These are phyloP conservation scores for Sciurus niger DNA, from an alignment of 2,113 vertebrate genomes.

Conservation along the genomic window DNA sequence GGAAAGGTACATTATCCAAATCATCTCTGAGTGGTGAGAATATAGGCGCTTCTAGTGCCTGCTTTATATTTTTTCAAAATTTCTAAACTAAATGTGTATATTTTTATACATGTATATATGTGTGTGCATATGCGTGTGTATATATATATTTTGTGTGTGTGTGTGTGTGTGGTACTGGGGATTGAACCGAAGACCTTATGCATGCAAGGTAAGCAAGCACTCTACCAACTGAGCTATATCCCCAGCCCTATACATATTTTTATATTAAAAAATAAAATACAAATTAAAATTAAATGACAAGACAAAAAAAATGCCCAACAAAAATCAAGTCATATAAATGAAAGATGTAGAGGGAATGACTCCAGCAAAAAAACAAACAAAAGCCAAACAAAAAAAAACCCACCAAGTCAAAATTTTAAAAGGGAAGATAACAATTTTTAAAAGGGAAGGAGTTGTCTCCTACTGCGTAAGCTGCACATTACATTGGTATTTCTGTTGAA, in stretches of 20 bases:
- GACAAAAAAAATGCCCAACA: not conserved
- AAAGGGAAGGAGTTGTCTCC: not conserved
- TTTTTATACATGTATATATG: too few relatives aligned
- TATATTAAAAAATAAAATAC: not conserved
- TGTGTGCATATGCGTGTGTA: too few relatives aligned
- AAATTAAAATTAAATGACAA: not conserved
- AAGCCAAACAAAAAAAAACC: not conserved
- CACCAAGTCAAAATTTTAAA: not conserved
- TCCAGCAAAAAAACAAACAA: not conserved
- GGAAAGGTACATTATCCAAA: not conserved
- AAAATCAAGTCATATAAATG: not conserved
- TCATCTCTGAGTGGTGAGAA: not conserved
- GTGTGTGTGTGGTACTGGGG: too few relatives aligned
- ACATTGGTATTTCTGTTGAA: slow-evolving; percentile 11
- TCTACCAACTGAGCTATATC: too few relatives aligned
- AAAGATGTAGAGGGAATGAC: slow-evolving; percentile 9
- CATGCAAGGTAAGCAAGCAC: too few relatives aligned
- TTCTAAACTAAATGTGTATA: slow-evolving; percentile 10
- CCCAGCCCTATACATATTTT: not conserved
- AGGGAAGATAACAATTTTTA: not conserved
- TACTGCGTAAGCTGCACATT: not conserved
- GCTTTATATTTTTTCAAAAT: not conserved
- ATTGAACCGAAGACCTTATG: too few relatives aligned
- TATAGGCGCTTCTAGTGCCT: not conserved
- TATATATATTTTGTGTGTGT: too few relatives aligned